Conservation (phyloP, 2,113 vertebrate species). For the Bettongia penicillata region DNA sequence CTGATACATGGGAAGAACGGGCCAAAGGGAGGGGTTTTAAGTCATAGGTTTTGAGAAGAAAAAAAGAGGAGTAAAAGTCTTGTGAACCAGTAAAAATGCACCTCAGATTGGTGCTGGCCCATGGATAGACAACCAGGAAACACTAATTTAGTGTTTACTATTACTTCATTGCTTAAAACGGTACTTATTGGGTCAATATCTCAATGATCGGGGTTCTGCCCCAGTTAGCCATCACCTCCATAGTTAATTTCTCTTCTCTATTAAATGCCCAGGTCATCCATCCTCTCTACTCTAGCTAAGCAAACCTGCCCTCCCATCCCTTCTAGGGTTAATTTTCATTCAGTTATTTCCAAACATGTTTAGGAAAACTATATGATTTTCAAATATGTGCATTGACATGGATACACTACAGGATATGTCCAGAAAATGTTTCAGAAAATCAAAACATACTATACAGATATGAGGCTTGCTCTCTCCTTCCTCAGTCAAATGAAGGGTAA, state of each 20-base stretch:
- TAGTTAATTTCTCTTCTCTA: neutral
- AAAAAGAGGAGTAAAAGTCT: neutral
- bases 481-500: neutral
- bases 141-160: neutral
- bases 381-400: neutral
- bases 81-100: neutral
- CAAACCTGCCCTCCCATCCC: neutral
- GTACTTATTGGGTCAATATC: neutral
- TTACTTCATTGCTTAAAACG: neutral
- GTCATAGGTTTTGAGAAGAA: neutral
- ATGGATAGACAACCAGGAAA: neutral
- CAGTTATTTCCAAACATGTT: neutral
- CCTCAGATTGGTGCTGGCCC: neutral
- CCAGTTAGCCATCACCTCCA: neutral
- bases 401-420: neutral
- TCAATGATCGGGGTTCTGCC: neutral
- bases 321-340: neutral
- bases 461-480: neutral
- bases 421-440: constrained; percentile 5
- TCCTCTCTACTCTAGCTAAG: neutral
- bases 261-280: neutral
- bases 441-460: neutral
- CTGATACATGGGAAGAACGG: neutral
- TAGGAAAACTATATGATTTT: neutral
- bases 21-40: neutral